Conservation (phyloP, 2,113 vertebrate species). For the Silurus glanis region DNA sequence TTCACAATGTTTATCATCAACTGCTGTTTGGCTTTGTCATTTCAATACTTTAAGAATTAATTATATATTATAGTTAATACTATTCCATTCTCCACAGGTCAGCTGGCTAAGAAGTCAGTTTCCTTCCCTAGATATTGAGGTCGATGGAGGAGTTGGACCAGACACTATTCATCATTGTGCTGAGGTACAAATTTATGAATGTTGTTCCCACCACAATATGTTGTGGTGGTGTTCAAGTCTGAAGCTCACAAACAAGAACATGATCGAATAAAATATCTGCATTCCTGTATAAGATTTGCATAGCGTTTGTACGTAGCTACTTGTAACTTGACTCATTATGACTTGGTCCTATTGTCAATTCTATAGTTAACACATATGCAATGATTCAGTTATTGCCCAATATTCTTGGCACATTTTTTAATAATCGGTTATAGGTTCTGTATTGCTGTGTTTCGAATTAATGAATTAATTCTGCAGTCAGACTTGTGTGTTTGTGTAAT, state of each 20-base stretch:
- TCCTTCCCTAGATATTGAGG: conserved; percentile 95
- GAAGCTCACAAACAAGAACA: neutral
- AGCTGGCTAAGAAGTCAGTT: conserved; percentile 94
- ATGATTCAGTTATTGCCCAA: neutral
- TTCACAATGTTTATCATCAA: too few relatives aligned
- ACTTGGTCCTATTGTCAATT: neutral
- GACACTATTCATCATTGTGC: conserved; percentile 94
- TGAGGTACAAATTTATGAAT: conserved; percentile 74
- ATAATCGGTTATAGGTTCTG: neutral
- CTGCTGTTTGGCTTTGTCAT: neutral
- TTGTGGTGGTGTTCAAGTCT: neutral
- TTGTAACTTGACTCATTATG: neutral
- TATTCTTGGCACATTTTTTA: neutral
- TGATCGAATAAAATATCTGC: neutral
- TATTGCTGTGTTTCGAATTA: neutral
- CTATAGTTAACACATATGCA: too few relatives aligned
- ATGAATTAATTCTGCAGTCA: neutral
- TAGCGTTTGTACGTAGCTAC: neutral
- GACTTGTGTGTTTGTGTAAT: neutral
- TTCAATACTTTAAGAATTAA: neutral
- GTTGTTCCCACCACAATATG: neutral
- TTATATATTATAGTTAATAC: neutral
- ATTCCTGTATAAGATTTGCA: neutral
- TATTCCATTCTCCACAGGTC: conserved; percentile 71
- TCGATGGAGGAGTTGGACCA: conserved; percentile 94